Base-by-base conservation (phyloP, 2,888 invertebrate species). In the Blera fallax region DNA sequence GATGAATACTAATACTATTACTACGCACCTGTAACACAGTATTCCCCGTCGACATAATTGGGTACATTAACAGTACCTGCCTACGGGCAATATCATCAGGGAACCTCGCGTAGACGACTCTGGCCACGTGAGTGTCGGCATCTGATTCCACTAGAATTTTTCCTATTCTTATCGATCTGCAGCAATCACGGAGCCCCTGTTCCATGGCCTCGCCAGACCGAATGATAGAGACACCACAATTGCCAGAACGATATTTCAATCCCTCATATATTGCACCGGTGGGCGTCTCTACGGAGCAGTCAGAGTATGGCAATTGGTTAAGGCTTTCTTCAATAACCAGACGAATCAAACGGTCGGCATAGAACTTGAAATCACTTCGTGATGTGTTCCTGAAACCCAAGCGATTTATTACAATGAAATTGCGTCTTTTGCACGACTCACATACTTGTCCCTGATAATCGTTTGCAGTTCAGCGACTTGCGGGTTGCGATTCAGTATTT, bases 41-140 rank as follows among this genome's bases (percentile, higher is more conserved):
- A 91, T 98, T 99, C 1, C 99, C 99, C 0, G 98, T 98, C 87
- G 98, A 98, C 98, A 99, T 98, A 76, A 99, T 99, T 8, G 99
- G 99, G 93, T 99, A 99, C 97, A 99, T 98, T 2, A 99, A 94
- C 52, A 99, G 93, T 45, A 99, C 98, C 90, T 95, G 95, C 88
- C 99, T 94, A 67, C 95, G 94, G 0, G 96, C 94, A 87, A 99
- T 98, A 91, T 99, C 99, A 87, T 98, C 98, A 0, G 99, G 99
- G 91, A 99, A 98, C 91, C 99, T 96, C 4, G 99, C 97, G 91
- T 99, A 99, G 2, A 99, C 98, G 0, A 99, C 98, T 90, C 96
- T 95, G 0, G 99, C 99, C 91, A 98, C 98, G 89, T 99, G 98
- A 0, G 98, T 98, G 89, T 99, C 98, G 8, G 96, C 96, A 93